Evolutionary conservation across 1,140 invertebrate species (phyloP).

Genomic region (Drosophila virilis): DNA sequence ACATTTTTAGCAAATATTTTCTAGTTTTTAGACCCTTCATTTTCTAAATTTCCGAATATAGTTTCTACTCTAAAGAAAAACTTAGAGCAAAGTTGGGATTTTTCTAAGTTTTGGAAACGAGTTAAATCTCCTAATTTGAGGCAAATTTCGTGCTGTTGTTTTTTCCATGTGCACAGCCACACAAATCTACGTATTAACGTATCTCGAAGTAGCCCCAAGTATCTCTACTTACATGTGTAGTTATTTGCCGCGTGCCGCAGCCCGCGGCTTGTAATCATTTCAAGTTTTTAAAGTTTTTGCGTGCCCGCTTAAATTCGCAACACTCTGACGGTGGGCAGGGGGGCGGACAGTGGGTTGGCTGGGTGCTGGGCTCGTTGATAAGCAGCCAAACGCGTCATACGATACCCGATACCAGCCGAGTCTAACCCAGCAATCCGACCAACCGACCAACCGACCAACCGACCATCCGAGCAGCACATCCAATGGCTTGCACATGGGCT

Average conservation of each 20-base stretch:
- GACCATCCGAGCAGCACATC: slow-evolving; percentile 1
- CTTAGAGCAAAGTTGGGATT: no score
- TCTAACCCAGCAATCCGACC: slow-evolving; percentile 14
- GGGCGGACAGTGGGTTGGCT: not conserved
- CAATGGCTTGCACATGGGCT: slow-evolving; percentile 27
- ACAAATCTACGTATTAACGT: slow-evolving; percentile 3
- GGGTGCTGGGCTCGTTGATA: slow-evolving; percentile 26
- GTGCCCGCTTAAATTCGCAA: slow-evolving; percentile 21
- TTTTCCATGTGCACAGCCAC: not conserved
- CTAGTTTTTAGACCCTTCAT: no score
- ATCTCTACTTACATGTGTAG: slow-evolving; percentile 21
- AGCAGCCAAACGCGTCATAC: slow-evolving; percentile 36
- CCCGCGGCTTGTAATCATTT: slow-evolving; percentile 24
- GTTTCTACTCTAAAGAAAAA: no score
- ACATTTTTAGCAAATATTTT: no score
- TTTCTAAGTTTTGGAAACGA: no score
- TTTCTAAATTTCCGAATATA: no score
- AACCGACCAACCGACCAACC: slow-evolving; percentile 1
- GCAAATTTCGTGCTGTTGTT: no score
- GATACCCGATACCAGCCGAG: slow-evolving; percentile 31
- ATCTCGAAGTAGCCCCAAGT: not conserved
- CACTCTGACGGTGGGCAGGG: not conserved
- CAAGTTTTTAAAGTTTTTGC: slow-evolving; percentile 21
- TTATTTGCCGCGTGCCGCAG: not conserved
- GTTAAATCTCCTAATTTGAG: no score